phyloP scores from a whole-genome alignment of 2,888 invertebrate genomes.

The Tuta absoluta region DNA sequence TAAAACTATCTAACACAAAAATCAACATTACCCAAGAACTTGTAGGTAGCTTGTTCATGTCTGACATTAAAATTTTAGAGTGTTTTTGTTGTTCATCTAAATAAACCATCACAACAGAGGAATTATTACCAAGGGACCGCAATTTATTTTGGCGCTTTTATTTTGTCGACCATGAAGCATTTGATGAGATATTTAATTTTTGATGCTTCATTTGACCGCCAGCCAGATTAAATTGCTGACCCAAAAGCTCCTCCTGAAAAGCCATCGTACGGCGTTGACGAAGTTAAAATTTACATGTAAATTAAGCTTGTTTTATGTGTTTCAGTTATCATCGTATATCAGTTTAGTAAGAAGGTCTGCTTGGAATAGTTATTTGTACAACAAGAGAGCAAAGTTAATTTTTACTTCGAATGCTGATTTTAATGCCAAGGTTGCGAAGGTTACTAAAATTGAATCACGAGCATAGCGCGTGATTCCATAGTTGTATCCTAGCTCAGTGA shows the following conservation, averaged over 20 bases:
- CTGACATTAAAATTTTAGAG: too few species aligned
- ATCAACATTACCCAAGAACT: too few species aligned
- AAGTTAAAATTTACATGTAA: conserved; percentile 42
- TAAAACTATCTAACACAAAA: too few species aligned
- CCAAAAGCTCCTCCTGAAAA: conserved; percentile 49
- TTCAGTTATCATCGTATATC: conserved; percentile 1
- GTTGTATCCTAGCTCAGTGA: too few species aligned
- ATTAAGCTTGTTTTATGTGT: neutral
- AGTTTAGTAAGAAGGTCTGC: neutral
- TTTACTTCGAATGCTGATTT: too few species aligned
- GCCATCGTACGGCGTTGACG: conserved; percentile 54
- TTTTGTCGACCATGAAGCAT: conserved; percentile 9
- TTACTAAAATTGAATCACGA: too few species aligned
- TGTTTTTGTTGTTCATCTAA: neutral
- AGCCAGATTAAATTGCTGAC: conserved; percentile 48
- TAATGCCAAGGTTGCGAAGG: too few species aligned
- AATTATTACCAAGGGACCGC: conserved; percentile 1
- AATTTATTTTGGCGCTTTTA: neutral
- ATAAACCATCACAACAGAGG: neutral
- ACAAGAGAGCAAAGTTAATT: too few species aligned
- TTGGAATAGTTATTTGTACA: too few species aligned
- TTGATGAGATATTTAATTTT: conserved; percentile 55
- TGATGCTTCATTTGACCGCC: conserved; percentile 59
- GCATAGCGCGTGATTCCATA: too few species aligned
- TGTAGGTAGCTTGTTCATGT: too few species aligned